phyloP scores from a whole-genome alignment of 2,113 vertebrate genomes.

The Gasterosteus aculeatus region DNA sequence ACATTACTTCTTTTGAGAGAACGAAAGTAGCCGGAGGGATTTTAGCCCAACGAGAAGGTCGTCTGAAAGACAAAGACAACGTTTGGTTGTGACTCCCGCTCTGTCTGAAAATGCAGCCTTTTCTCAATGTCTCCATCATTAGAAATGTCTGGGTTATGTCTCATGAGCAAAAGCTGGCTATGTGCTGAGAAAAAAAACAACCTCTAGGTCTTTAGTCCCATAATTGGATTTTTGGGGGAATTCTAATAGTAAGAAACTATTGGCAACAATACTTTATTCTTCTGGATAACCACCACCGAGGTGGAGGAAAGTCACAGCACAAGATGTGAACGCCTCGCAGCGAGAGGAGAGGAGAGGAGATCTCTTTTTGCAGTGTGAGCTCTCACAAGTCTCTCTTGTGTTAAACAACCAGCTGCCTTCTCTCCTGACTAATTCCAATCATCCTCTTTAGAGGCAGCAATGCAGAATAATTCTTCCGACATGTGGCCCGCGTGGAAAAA shows the following conservation, averaged over 20 bases:
- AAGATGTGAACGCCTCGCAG: not conserved
- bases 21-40: not conserved
- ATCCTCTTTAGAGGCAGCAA: slow-evolving; percentile 23
- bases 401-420: slow-evolving; percentile 33
- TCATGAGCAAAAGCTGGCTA: not conserved
- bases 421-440: slow-evolving; percentile 16
- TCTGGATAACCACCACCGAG: too few relatives aligned
- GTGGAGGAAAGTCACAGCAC: not conserved
- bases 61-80: not conserved
- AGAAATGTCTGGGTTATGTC: not conserved
- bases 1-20: too few relatives aligned
- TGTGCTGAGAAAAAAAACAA: not conserved
- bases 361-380: not conserved
- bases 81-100: not conserved
- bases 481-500: not conserved
- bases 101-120: not conserved
- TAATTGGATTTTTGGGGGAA: not conserved
- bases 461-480: slow-evolving; percentile 13
- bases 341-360: slow-evolving; percentile 2
- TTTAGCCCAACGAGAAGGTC: not conserved
- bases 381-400: slow-evolving; percentile 9
- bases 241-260: not conserved
- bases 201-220: not conserved
- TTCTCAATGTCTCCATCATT: not conserved
- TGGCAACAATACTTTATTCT: not conserved